Percentiles rank a stretch among this genome's conserved stretches.
Evolutionary conservation across 2,888 invertebrate species (phyloP).

Genomic region (Melipona beecheii): DNA sequence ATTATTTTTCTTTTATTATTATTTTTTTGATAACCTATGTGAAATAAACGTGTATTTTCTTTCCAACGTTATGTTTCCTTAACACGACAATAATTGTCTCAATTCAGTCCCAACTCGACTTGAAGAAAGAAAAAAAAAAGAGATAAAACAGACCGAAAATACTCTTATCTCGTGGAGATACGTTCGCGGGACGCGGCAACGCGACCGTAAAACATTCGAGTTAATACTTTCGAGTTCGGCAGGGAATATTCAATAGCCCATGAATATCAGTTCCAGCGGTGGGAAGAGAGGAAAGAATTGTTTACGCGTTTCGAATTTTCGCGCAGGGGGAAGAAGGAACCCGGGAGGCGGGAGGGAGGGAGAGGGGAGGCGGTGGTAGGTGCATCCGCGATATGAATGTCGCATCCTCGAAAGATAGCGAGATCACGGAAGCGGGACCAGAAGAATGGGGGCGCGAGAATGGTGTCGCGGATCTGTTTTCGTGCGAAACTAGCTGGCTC

Average conservation of each 20-base stretch:
- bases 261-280: not conserved
- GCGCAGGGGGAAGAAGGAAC: not conserved
- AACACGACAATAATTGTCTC: too few relatives aligned
- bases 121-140: too few relatives aligned
- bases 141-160: too few relatives aligned
- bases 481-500: slow-evolving; percentile 69
- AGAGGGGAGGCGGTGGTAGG: slow-evolving; percentile 15
- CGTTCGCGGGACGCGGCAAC: not conserved
- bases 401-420: slow-evolving; percentile 46
- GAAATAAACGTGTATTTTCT: too few relatives aligned
- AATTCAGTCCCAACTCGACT: too few relatives aligned
- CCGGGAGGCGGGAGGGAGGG: not conserved
- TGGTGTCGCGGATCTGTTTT: slow-evolving; percentile 69
- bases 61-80: too few relatives aligned
- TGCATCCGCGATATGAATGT: slow-evolving; percentile 42
- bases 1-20: too few relatives aligned
- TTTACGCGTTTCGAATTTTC: slow-evolving; percentile 45
- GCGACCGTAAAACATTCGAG: not conserved
- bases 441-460: slow-evolving; percentile 57
- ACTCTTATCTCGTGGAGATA: not conserved
- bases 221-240: not conserved
- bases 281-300: slow-evolving; percentile 14
- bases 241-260: not conserved
- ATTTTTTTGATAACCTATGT: too few relatives aligned
- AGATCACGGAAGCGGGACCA: slow-evolving; percentile 48